Percentiles rank a stretch among this genome's conserved stretches.
Evolutionary conservation across 2,113 vertebrate species (phyloP).

Genomic region (Panthera tigris): DNA sequence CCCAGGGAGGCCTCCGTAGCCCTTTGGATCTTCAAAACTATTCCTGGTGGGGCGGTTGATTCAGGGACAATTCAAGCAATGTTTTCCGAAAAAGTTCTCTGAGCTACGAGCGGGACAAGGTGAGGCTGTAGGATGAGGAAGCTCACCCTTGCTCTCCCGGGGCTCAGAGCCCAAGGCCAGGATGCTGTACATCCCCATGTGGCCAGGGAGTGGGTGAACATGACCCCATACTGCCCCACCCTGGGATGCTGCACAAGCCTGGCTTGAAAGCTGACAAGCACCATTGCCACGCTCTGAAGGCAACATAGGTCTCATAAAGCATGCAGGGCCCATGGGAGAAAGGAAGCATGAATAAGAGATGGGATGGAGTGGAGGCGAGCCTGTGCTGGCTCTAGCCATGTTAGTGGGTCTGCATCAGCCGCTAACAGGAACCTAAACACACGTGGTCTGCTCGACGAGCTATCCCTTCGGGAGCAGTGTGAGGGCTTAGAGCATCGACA

Average conservation of each 20-base stretch:
- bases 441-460: fast-evolving
- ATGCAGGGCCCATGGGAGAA: not conserved
- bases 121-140: fast-evolving
- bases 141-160: fast-evolving
- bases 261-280: not conserved
- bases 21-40: not conserved
- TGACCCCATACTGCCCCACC: not conserved
- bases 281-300: not conserved
- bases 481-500: fast-evolving
- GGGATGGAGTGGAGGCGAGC: too few species aligned
- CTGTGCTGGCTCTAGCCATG: fast-evolving
- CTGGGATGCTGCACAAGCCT: not conserved
- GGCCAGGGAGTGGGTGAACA: not conserved
- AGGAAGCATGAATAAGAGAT: not conserved
- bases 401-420: too few species aligned
- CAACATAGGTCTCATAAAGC: not conserved
- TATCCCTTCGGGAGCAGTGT: fast-evolving
- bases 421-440: not conserved
- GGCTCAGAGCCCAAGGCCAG: not conserved
- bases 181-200: not conserved
- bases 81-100: not conserved
- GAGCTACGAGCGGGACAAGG: not conserved
- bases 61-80: not conserved
- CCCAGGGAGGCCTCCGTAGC: not conserved
- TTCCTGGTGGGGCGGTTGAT: not conserved